Evolutionary conservation across 2,888 invertebrate species (phyloP), one percentile per base, ranked within the genome.

Genomic region (Spisula subtruncata): DNA sequence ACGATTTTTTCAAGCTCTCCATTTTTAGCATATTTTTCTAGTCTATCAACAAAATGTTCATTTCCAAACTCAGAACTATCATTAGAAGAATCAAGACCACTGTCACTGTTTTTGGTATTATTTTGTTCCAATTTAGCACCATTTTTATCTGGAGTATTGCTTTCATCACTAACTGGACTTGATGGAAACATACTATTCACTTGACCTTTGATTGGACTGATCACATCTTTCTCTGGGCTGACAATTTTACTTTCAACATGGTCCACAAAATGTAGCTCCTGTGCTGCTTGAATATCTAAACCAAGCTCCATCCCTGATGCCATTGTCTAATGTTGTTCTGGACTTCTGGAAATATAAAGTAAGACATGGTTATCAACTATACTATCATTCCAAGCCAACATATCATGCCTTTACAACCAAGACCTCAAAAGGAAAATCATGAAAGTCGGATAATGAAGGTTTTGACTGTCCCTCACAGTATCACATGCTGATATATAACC

Each of bases 11-110:
- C 89, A 10, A 89, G 87, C 51, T 88, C 71, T 5, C 51, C 85
- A 12, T 81, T 86, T 79, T 81, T n/a, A 8, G 88, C 60, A 41
- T 85, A 56, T 81, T 81, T 85, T 51, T 92, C 92, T 81, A 89
- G 90, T 54, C 89, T 88, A 32, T 92, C 92, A 18, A 92, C 81
- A 92, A 87, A 92, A 32, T 84, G 51, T 46, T 91, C 91, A 29
- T 81, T 75, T 29, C 35, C n/a, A n/a, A 6, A 41, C 16, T 85
- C 84, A 35, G 81, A 84, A 89, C 81, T 85, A 48, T 83, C 84
- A 5, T 71, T 51, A 14, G 86, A 84, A 29, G 87, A 60, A 60
- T 88, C 88, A 51, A 88, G 48, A n/a, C 89, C 90, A 90, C 89
- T 90, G 54, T 92, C 92, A 56, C 79, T 85, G 25, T 80, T 81